A percentile compares a stretch with the other conserved stretches of the same genome.
phyloP scores from a whole-genome alignment of 2,113 vertebrate species.

The Oncorhynchus keta region DNA sequence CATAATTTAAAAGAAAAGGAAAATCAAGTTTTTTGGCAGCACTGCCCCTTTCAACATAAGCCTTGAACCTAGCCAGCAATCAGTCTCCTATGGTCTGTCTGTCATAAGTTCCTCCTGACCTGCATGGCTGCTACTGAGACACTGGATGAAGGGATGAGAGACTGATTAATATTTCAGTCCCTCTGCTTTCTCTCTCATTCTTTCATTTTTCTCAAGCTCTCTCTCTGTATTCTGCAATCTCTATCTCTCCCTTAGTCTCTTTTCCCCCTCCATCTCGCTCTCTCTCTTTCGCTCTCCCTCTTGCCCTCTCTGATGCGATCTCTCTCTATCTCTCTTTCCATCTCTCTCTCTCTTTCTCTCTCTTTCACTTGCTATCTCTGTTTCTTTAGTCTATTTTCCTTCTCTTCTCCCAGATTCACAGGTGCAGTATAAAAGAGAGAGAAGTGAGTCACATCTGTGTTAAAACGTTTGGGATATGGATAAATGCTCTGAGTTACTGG shows the following conservation, averaged over 20 bases:
- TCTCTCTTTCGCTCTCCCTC: not conserved
- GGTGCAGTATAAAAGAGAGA: not conserved
- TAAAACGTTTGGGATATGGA: constrained; percentile 11
- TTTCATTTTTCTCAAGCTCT: constrained; percentile 4
- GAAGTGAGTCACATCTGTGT: not conserved
- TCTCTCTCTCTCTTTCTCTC: not conserved
- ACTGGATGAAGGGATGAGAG: constrained; percentile 32
- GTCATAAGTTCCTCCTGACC: not conserved
- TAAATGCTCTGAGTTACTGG: not conserved
- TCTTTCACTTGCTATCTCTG: constrained; percentile 19
- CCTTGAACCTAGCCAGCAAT: too few relatives aligned
- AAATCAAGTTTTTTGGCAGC: too few relatives aligned
- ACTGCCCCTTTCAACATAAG: too few relatives aligned
- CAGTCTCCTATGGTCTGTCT: constrained; percentile 2
- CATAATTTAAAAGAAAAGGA: too few relatives aligned
- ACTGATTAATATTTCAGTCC: constrained; percentile 59
- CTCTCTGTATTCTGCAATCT: constrained; percentile 10
- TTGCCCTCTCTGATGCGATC: not conserved
- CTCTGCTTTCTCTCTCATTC: constrained; percentile 3
- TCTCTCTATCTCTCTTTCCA: constrained; percentile 19
- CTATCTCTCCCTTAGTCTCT: not conserved
- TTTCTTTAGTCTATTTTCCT: not conserved
- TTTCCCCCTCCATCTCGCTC: not conserved
- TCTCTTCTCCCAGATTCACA: not conserved
- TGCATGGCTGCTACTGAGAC: constrained; percentile 14